Percentiles rank a stretch among this genome's conserved stretches.
Conservation (phyloP, 2,113 vertebrate species). For the Lates calcarifer region DNA sequence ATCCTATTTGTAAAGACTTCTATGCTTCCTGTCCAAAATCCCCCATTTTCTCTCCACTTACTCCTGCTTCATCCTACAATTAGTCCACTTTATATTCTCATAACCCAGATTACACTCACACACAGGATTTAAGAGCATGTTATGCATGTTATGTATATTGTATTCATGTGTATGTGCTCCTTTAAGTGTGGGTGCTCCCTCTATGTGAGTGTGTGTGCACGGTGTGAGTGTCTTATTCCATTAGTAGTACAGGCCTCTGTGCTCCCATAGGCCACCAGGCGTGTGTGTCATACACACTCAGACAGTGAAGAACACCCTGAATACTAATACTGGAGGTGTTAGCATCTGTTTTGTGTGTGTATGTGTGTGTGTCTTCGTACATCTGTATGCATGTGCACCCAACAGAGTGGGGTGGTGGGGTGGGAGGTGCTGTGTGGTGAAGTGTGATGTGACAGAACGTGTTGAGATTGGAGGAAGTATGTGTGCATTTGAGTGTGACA, state of each 20-base stretch:
- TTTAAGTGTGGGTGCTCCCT: slow-evolving; percentile 12
- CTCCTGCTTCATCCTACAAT: slow-evolving; percentile 50
- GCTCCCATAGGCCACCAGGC: slow-evolving; percentile 54
- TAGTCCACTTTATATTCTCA: slow-evolving; percentile 52
- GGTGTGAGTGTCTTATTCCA: slow-evolving; percentile 35
- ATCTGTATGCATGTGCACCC: slow-evolving; percentile 56
- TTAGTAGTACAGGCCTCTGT: slow-evolving; percentile 57
- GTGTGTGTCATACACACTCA: slow-evolving; percentile 54
- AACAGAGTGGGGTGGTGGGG: background rate
- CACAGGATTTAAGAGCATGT: background rate
- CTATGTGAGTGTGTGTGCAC: background rate
- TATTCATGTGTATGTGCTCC: slow-evolving; percentile 18
- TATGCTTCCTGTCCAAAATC: slow-evolving; percentile 53
- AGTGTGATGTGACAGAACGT: slow-evolving; percentile 46
- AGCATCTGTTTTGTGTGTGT: slow-evolving; percentile 27
- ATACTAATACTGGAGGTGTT: slow-evolving; percentile 64
- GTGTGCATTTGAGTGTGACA: slow-evolving; percentile 63
- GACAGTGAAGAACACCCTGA: slow-evolving; percentile 52
- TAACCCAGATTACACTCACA: slow-evolving; percentile 39
- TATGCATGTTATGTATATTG: background rate
- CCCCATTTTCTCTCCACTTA: slow-evolving; percentile 32
- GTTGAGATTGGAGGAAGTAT: slow-evolving; percentile 45
- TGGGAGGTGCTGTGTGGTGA: slow-evolving; percentile 9
- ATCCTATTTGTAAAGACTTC: slow-evolving; percentile 73
- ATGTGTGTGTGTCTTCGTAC: slow-evolving; percentile 26